Percentiles rank a stretch among this genome's conserved stretches.
Evolutionary conservation across 1,140 invertebrate genomes (phyloP).

Genomic region (Orchesella cincta): DNA sequence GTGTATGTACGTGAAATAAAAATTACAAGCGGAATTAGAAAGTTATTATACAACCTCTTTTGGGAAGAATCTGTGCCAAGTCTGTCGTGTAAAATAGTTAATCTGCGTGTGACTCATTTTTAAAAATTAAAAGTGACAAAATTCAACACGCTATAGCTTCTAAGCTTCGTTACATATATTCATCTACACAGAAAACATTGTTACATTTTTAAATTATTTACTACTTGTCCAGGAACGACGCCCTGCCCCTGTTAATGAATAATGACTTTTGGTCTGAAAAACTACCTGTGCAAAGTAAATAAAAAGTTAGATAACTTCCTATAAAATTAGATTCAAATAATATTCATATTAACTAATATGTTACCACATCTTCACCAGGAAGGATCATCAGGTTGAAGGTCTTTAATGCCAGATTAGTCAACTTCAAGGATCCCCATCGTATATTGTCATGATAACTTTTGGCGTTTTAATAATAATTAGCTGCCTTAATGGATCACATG

Average conservation of each 20-base stretch:
- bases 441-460: neutral
- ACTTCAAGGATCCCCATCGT: neutral
- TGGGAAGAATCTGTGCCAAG: neutral
- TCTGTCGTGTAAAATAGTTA: neutral
- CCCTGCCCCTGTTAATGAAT: too few species aligned
- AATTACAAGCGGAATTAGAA: slow-evolving; percentile 1
- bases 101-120: neutral
- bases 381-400: slow-evolving; percentile 26
- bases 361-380: slow-evolving; percentile 17
- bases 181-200: neutral
- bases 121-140: neutral
- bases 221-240: neutral
- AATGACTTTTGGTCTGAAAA: neutral
- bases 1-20: neutral
- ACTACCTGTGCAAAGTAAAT: neutral
- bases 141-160: neutral
- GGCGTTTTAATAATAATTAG: neutral
- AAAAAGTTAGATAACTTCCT: too few species aligned
- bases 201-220: neutral
- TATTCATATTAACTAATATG: neutral
- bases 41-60: slow-evolving; percentile 16
- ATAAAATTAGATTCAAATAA: too few species aligned
- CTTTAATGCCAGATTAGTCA: neutral
- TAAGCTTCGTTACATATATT: neutral
- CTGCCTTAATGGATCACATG: neutral